Evolutionary conservation across 2,888 invertebrate species (phyloP), one percentile per base, ranked within the genome.

Genomic region (Penaeus monodon): DNA sequence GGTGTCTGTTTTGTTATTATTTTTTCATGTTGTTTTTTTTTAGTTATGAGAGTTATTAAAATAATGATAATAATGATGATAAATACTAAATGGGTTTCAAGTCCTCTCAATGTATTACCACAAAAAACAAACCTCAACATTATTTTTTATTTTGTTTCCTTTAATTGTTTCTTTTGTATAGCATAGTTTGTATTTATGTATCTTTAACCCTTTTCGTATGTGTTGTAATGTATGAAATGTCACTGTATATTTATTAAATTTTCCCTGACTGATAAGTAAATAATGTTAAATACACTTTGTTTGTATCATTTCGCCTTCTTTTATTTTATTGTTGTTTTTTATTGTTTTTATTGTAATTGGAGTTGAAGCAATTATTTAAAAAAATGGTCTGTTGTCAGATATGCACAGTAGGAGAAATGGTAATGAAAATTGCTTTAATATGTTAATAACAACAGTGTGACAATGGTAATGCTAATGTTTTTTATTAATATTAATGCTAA

Each of bases 261-360:
- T 78, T 81, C 81, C 86, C 86, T 86, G 86, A 86, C 81, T 86
- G 78, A 81, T 86, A 86, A 86, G 86, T 86, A 86, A 81, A 86
- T 81, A 81, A 86, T 76, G 84, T 76, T 84, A 84, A 84, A 82
- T 80, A 80, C 33, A 73, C 2, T 57, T 57, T 57, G 12, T 17
- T 57, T 57, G 57, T 57, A 14, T 57, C 17, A 57, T 57, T 57
- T 57, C 17, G 1, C 57, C 57, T 14, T 57, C 10, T 14, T 0
- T 17, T 12, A 2, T 57, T 20, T 10, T 20, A 44, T 44, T 7
- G 4, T 7, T 44, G 8, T 44, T 44, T 44, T 44, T 44, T 44
- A 4, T 1, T 57, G 0, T 57, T 57, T 57, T 57, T 14, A 14
- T 57, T 57, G 0, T 57, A 57, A 17, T 57, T 20, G 57, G 14